A percentile compares a stretch with the other conserved stretches of the same genome.
Evolutionary conservation across 2,113 vertebrate species (phyloP).

Genomic region (Indicator indicator): DNA sequence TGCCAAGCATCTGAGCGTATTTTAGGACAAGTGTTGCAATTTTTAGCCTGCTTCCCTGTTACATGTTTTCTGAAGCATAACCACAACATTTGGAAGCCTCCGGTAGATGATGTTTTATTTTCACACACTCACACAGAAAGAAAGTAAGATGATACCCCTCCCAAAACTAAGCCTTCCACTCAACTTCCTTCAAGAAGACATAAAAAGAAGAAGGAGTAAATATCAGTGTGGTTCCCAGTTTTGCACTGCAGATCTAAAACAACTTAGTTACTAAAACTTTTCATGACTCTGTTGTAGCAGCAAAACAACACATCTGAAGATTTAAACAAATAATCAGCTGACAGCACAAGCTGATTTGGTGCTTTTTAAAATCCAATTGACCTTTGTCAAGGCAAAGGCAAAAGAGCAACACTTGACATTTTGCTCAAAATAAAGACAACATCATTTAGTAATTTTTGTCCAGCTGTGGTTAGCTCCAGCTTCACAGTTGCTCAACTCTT

Average conservation of each 20-base stretch:
- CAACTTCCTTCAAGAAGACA: background rate
- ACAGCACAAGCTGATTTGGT: slow-evolving; percentile 17
- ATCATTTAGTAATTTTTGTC: slow-evolving; percentile 64
- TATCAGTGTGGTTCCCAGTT: background rate
- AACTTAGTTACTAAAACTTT: slow-evolving; percentile 33
- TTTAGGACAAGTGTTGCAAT: background rate
- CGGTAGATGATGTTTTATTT: background rate
- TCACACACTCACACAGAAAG: background rate
- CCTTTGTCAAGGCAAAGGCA: slow-evolving; percentile 72
- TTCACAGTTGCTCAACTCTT: slow-evolving; percentile 68
- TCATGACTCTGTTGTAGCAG: slow-evolving; percentile 21
- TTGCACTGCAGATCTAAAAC: background rate
- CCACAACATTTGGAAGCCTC: background rate
- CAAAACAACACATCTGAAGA: slow-evolving; percentile 56
- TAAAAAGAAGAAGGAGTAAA: background rate
- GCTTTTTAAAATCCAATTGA: slow-evolving; percentile 55
- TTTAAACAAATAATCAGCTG: slow-evolving; percentile 55
- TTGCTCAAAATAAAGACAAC: slow-evolving; percentile 70
- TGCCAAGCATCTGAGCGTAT: background rate
- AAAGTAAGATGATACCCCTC: background rate
- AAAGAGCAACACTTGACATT: slow-evolving; percentile 74
- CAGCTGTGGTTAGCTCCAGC: slow-evolving; percentile 18
- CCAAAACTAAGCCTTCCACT: background rate
- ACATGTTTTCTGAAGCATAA: background rate
- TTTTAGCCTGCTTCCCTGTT: background rate